Conservation (phyloP, 2,797 vertebrate species). For the Chloroceryle inda region DNA sequence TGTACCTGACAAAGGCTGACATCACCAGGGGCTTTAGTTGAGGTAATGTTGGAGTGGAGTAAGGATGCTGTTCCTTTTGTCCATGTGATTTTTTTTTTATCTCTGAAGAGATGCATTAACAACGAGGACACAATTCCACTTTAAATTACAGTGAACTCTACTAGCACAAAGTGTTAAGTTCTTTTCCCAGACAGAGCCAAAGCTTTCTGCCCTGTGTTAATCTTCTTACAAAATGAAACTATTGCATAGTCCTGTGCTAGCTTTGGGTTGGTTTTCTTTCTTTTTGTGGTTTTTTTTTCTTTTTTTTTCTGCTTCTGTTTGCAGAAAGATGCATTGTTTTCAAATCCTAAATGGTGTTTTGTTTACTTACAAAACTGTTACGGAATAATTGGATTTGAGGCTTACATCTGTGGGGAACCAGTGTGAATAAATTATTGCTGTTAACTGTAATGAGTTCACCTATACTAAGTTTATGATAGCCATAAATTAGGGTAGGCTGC, state of each 20-base stretch:
- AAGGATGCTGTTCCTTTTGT: neutral
- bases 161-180: neutral
- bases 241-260: neutral
- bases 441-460: neutral
- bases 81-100: neutral
- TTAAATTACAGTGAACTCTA: neutral
- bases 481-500: neutral
- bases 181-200: neutral
- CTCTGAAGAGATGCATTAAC: neutral
- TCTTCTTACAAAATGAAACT: constrained; percentile 44
- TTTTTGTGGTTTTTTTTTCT: neutral
- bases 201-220: constrained; percentile 27
- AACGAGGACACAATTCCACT: neutral
- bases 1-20: neutral
- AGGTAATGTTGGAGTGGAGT: neutral
- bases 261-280: neutral
- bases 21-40: neutral
- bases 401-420: neutral
- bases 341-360: constrained; percentile 28
- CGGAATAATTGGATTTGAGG: neutral
- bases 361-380: constrained; percentile 7
- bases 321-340: constrained; percentile 63
- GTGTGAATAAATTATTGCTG: constrained; percentile 4
- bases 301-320: neutral
- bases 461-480: neutral